These are phyloP conservation scores for Tenebrio molitor DNA, from an alignment of 1,140 invertebrate species.

Conservation along the genomic window DNA sequence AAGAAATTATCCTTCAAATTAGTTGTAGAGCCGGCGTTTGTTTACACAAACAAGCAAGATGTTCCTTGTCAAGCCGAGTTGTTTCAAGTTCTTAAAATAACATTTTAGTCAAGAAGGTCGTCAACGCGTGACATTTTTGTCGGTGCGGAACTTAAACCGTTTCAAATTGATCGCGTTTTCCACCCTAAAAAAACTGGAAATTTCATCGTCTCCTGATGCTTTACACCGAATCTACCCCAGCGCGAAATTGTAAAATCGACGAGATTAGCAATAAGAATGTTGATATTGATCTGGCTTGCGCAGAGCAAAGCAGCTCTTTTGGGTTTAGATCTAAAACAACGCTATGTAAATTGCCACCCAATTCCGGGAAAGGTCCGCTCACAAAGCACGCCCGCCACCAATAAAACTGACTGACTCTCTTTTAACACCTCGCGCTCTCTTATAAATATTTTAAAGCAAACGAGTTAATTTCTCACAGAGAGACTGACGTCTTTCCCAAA, in stretches of 20 bases:
- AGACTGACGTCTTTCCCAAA: neutral
- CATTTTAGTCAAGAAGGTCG: slow-evolving; percentile 36
- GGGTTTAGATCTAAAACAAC: slow-evolving; percentile 43
- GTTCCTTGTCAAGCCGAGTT: slow-evolving; percentile 27
- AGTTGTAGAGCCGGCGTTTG: slow-evolving; percentile 42
- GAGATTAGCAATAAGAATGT: slow-evolving; percentile 47
- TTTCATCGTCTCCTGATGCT: slow-evolving; percentile 11
- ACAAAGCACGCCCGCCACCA: slow-evolving; percentile 29
- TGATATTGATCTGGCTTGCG: slow-evolving; percentile 54
- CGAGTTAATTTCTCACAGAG: slow-evolving; percentile 14
- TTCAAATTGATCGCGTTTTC: slow-evolving; percentile 21
- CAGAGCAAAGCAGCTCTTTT: slow-evolving; percentile 42
- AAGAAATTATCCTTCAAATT: slow-evolving; percentile 40
- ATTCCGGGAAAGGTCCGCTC: slow-evolving; percentile 46
- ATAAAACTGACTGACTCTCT: slow-evolving; percentile 20
- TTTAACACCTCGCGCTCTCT: slow-evolving; percentile 11
- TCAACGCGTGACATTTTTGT: slow-evolving; percentile 37
- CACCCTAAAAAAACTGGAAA: neutral
- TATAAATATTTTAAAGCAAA: slow-evolving; percentile 38
- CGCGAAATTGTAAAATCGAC: slow-evolving; percentile 32
- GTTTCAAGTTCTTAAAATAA: slow-evolving; percentile 47
- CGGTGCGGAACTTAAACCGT: slow-evolving; percentile 16
- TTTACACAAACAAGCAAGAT: slow-evolving; percentile 43
- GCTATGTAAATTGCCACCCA: slow-evolving; percentile 53
- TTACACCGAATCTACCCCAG: slow-evolving; percentile 17